phyloP scores from a whole-genome alignment of 2,888 invertebrate genomes.

The Penaeus monodon region DNA sequence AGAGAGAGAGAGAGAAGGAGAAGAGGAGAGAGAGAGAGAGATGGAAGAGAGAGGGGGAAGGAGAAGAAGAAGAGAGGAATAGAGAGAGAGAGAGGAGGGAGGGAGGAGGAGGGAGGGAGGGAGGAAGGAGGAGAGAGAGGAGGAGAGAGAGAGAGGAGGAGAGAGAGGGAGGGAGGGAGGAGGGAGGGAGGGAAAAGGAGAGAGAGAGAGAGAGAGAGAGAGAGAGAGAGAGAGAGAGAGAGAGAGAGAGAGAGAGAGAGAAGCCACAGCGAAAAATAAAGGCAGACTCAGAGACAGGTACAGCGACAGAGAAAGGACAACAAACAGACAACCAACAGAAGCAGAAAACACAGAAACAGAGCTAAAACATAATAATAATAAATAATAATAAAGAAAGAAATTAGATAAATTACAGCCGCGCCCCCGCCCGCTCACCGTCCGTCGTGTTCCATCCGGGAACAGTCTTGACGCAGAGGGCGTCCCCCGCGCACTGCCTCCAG shows the following conservation, averaged over 20 bases:
- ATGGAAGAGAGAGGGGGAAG: not conserved
- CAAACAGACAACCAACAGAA: too few relatives aligned
- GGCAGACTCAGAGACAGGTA: too few relatives aligned
- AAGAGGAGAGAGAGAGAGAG: not conserved
- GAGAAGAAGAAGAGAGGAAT: not conserved
- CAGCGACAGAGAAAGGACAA: too few relatives aligned
- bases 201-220: not conserved
- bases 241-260: too few relatives aligned
- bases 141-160: not conserved
- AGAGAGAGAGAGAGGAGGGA: not conserved
- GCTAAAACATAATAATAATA: too few relatives aligned
- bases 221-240: not conserved
- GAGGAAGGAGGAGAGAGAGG: not conserved
- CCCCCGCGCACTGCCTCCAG: slow-evolving; percentile 60
- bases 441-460: slow-evolving; percentile 28
- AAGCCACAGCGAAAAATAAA: not conserved
- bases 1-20: not conserved
- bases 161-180: not conserved
- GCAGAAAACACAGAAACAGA: too few relatives aligned
- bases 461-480: slow-evolving; percentile 61
- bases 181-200: not conserved
- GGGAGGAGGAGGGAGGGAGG: not conserved
- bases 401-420: too few relatives aligned
- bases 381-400: too few relatives aligned
- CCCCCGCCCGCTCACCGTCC: slow-evolving; percentile 17